Conservation (phyloP, 1,140 invertebrate species). For the Trichomalopsis sarcophagae region DNA sequence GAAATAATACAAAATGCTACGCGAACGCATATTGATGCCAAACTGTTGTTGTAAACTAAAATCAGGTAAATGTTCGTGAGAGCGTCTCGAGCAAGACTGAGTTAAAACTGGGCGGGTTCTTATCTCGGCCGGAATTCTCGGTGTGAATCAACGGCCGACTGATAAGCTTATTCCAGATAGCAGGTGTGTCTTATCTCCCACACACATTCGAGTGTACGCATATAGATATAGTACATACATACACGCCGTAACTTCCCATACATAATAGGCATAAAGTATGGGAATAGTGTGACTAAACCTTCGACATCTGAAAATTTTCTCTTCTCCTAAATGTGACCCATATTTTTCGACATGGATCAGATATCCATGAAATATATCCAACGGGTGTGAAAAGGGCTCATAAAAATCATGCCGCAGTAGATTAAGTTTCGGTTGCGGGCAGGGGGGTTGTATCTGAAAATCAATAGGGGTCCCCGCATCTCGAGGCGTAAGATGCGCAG, state of each 20-base stretch:
- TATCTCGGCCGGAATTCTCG: constrained; percentile 38
- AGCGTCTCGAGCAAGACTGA: background rate
- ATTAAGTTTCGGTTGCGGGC: background rate
- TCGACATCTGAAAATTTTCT: no score
- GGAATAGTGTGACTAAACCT: no score
- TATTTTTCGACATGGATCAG: background rate
- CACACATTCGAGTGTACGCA: background rate
- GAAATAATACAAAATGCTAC: constrained; percentile 63
- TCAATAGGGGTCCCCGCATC: background rate
- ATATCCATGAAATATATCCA: background rate
- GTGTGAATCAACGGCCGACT: constrained; percentile 43
- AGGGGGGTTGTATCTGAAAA: background rate
- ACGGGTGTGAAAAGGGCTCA: background rate
- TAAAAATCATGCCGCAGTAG: background rate
- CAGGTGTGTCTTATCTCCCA: constrained; percentile 38
- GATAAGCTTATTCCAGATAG: constrained; percentile 44
- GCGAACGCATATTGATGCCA: constrained; percentile 60
- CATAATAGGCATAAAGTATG: no score
- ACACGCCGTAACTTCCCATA: no score
- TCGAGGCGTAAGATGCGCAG: no score
- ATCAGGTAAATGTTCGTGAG: constrained; percentile 38
- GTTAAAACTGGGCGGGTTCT: constrained; percentile 31
- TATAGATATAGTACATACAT: background rate
- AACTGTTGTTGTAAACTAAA: constrained; percentile 38
- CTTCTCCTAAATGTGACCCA: background rate